Evolutionary conservation across 2,113 vertebrate species (phyloP).

Genomic region (Catharus minimus): DNA sequence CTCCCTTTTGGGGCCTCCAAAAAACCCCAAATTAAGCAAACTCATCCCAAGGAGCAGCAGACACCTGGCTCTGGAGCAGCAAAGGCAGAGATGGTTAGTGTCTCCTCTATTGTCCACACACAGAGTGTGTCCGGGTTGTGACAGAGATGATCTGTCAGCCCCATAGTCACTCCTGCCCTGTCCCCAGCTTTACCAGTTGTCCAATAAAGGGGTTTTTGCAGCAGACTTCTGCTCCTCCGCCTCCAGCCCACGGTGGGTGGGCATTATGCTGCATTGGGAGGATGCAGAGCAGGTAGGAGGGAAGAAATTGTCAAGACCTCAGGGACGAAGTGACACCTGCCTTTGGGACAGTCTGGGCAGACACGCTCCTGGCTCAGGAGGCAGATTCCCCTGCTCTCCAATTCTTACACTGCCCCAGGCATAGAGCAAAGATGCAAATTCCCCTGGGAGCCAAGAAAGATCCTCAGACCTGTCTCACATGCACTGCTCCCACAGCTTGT

Average conservation of each 20-base stretch:
- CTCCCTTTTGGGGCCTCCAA: neutral
- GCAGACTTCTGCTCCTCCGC: neutral
- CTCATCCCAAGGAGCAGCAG: neutral
- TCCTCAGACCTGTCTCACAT: rapidly evolving
- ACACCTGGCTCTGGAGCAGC: neutral
- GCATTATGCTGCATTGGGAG: neutral
- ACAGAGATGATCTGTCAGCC: neutral
- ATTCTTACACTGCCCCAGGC: rapidly evolving
- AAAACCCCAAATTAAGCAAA: neutral
- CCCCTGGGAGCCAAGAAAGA: neutral
- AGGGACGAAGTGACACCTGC: rapidly evolving
- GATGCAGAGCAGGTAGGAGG: neutral
- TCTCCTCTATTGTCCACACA: neutral
- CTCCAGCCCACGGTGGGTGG: rapidly evolving
- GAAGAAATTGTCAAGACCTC: neutral
- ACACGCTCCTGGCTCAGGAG: neutral
- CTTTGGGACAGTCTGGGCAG: neutral
- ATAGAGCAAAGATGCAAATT: neutral
- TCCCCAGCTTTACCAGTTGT: rapidly evolving
- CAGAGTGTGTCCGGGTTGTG: neutral
- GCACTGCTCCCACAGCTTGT: neutral
- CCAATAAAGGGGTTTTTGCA: neutral
- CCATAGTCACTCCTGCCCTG: rapidly evolving
- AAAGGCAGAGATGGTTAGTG: neutral
- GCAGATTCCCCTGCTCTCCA: neutral